Evolutionary conservation across 2,797 vertebrate genomes (phyloP), one percentile per base, ranked within the genome.

Genomic region (Dendrocincla fuliginosa): DNA sequence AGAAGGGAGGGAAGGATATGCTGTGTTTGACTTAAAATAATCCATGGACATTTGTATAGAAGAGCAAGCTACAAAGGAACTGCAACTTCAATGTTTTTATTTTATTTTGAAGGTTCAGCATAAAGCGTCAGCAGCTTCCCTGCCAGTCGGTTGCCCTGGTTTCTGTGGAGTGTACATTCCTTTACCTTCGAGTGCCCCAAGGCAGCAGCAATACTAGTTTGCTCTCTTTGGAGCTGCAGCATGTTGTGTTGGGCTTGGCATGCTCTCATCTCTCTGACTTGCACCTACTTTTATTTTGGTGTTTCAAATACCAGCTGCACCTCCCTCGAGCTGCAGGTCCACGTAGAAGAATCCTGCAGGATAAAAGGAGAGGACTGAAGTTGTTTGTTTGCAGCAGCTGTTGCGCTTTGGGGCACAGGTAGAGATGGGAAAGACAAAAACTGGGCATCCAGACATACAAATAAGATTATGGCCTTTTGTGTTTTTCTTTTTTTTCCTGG

Each of bases 1-100:
- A 90, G 70, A 67, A 94, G 71, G 79, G 84, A 84, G 92, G 93
- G 87, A 95, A 94, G 73, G 65, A 82, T 94, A 44, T 32, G 79
- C 57, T 83, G 33, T 76, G 70, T 89, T 82, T 79, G 65, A 46
- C 25, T 65, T 79, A 10, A 5, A 59, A 68, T 49, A 76, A 68
- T 39, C 37, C n/a, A 14, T 28, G 52, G 73, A 27, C 41, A 1
- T 63, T 78, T 83, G 67, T 91, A 2, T 15, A 65, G 30, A 30
- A 33, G 53, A 79, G 47, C 37, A 53, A 75, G 28, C 55, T 42
- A 25, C 55, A 86, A 57, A 87, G 81, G 33, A 91, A 22, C n/a
- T 39, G 55, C 35, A 67, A n/a, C 77, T 87, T 56, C 6, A 3
- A 3, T 2, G 13, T 16, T 39, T 27, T 30, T 16, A 30, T 23